Percentiles rank a stretch among this genome's conserved stretches.
Evolutionary conservation across 2,888 invertebrate genomes (phyloP).

Genomic region (Meghimatium bilineatum): DNA sequence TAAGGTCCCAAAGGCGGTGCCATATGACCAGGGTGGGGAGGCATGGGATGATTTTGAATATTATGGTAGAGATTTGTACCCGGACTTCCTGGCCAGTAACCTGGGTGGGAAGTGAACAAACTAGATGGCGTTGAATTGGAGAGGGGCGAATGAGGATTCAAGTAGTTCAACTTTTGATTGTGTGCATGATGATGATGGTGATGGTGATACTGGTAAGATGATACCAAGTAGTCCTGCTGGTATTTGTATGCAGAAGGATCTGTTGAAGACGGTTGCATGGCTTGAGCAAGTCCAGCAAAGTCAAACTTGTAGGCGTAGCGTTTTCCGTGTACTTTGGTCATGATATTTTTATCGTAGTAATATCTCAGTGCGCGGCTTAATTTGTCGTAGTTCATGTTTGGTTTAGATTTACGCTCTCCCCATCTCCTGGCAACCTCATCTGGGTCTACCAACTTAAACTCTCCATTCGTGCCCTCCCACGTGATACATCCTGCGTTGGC

Average conservation of each 20-base stretch:
- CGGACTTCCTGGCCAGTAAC: slow-evolving; percentile 68
- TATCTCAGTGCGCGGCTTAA: slow-evolving; percentile 94
- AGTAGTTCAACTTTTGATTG: slow-evolving; percentile 90
- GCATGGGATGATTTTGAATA: slow-evolving; percentile 81
- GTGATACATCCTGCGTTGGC: slow-evolving; percentile 92
- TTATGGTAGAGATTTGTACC: slow-evolving; percentile 79
- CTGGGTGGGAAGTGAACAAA: slow-evolving; percentile 64
- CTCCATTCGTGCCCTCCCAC: slow-evolving; percentile 97
- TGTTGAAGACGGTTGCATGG: slow-evolving; percentile 78
- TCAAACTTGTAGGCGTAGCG: slow-evolving; percentile 97
- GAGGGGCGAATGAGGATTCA: slow-evolving; percentile 81
- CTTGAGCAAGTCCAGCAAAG: slow-evolving; percentile 84
- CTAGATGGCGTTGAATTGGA: slow-evolving; percentile 62
- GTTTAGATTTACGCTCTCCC: slow-evolving; percentile 96
- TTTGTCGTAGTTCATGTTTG: slow-evolving; percentile 99
- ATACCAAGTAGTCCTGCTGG: slow-evolving; percentile 97
- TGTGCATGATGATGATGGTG: slow-evolving; percentile 77
- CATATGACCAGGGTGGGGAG: slow-evolving; percentile 87
- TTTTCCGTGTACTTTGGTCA: slow-evolving; percentile 98
- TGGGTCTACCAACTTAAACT: slow-evolving; percentile 96
- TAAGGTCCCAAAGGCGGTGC: slow-evolving; percentile 93
- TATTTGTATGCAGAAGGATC: slow-evolving; percentile 89
- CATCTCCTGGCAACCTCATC: slow-evolving; percentile 95
- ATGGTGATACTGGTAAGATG: slow-evolving; percentile 75
- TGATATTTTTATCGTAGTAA: slow-evolving; percentile 98